Evolutionary conservation across 2,888 invertebrate genomes (phyloP), one percentile per base, ranked within the genome.

Genomic region (Lydus trimaculatus): DNA sequence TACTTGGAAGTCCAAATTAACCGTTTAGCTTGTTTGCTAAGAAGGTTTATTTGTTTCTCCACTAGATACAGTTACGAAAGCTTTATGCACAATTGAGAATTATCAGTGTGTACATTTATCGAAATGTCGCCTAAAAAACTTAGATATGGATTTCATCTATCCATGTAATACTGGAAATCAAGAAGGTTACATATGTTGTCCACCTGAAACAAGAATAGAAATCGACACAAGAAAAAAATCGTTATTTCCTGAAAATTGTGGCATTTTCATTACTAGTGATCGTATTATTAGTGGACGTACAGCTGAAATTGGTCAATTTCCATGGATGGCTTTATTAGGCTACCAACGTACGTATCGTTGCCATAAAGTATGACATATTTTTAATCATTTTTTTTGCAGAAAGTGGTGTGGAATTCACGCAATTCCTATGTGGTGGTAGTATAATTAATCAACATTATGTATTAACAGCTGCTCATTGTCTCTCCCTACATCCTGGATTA

Each of bases 311-410:
- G 88, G 87, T 25, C 88, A 89, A 73, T 90, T 87, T 77, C 90
- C 90, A 0, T 90, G 90, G 90, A 88, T 90, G 85, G 87, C 85
- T 0, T 82, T 87, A 0, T 75, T 87, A 33, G 86, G 86, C 74
- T 87, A 87, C 64, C 76, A 63, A 75, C 75, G 81, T 81, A 76
- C 76, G 66, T n/a, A 58, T 11, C 4, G 20, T 58, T 28, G 28
- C 28, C n/a, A n/a, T n/a, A n/a, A n/a, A n/a, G n/a, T n/a, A n/a
- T n/a, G n/a, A n/a, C n/a, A n/a, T n/a, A n/a, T n/a, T n/a, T n/a
- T n/a, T 59, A 2, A 59, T 5, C 0, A 4, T 31, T 61, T 43
- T 3, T n/a, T 13, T 31, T 61, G 20, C 61, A 65, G 65, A 61
- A 13, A 56, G 9, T 31, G 52, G 25, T 9, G 66, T 63, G 15